Percentiles rank a stretch among this genome's conserved stretches.
Conservation (phyloP, 2,797 vertebrate species). For the Poeciliopsis paucimaculata region DNA sequence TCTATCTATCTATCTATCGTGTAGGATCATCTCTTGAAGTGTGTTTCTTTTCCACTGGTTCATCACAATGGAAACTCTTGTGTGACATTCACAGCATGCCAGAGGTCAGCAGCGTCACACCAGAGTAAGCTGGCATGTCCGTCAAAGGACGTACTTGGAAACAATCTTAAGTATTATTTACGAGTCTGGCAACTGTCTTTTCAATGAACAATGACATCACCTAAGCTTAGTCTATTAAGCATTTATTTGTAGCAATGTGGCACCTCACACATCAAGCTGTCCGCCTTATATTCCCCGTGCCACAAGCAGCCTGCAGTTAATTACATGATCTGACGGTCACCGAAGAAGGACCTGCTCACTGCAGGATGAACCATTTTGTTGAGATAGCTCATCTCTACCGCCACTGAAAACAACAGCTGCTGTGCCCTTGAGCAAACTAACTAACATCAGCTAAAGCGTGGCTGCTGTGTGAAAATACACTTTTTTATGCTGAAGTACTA, state of each 20-base stretch:
- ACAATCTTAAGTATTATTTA: conserved; percentile 84
- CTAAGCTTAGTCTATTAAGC: conserved; percentile 78
- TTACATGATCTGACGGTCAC: conserved; percentile 62
- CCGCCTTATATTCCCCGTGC: conserved; percentile 54
- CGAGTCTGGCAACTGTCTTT: conserved; percentile 70
- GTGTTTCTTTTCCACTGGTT: conserved; percentile 41
- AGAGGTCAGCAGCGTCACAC: conserved; percentile 63
- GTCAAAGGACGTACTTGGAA: conserved; percentile 77
- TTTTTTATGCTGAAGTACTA: background rate
- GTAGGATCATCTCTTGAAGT: conserved; percentile 29
- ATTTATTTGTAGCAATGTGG: conserved; percentile 81
- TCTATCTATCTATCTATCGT: conserved; percentile 11
- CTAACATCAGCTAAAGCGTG: conserved; percentile 21
- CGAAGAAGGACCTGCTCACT: conserved; percentile 42
- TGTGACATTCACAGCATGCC: conserved; percentile 74
- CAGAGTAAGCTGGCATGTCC: conserved; percentile 63
- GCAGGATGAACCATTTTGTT: conserved; percentile 18
- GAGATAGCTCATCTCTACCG: conserved; percentile 23
- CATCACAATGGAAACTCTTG: conserved; percentile 72
- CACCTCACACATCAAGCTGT: conserved; percentile 82
- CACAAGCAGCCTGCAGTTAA: conserved; percentile 56
- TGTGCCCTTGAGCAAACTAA: conserved; percentile 73
- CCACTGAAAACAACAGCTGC: conserved; percentile 63
- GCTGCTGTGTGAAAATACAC: background rate
- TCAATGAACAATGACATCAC: conserved; percentile 81